phyloP scores from a whole-genome alignment of 2,888 invertebrate genomes.

The Metalampra italica region DNA sequence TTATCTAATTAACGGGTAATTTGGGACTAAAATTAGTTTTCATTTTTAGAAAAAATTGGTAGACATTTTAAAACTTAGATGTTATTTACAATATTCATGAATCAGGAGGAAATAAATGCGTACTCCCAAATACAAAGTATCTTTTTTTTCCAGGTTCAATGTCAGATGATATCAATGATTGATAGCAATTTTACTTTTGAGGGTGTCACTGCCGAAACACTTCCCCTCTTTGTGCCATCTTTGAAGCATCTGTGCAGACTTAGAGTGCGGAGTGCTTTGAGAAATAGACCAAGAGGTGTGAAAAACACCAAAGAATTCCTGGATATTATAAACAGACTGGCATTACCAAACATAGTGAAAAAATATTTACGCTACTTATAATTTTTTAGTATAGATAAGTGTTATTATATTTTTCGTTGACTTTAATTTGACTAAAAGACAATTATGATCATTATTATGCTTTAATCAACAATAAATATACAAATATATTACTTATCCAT shows the following conservation, averaged over 20 bases:
- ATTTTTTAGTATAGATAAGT: constrained; percentile 13
- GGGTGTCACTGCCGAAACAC: constrained; percentile 29
- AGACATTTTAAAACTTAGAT: too few species aligned
- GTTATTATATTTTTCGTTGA: constrained; percentile 10
- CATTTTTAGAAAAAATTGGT: too few species aligned
- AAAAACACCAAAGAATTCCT: constrained; percentile 44
- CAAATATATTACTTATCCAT: not conserved
- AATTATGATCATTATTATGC: not conserved
- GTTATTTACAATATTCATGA: too few species aligned
- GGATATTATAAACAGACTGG: constrained; percentile 36
- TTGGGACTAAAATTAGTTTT: too few species aligned
- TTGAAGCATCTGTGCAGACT: constrained; percentile 56
- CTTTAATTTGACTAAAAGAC: constrained; percentile 3
- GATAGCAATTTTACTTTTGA: constrained; percentile 26
- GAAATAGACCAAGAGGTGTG: constrained; percentile 22
- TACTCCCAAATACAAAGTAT: too few species aligned
- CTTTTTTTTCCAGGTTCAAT: constrained; percentile 21
- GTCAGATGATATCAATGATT: constrained; percentile 41
- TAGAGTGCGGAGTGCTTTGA: constrained; percentile 41
- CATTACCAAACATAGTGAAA: constrained; percentile 44
- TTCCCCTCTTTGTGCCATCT: constrained; percentile 37
- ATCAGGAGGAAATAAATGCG: too few species aligned
- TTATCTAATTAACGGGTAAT: too few species aligned
- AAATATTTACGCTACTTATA: constrained; percentile 48
- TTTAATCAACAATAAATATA: not conserved